Base-by-base conservation (phyloP, 2,797 vertebrate genomes). In the Triplophysa bombifrons region DNA sequence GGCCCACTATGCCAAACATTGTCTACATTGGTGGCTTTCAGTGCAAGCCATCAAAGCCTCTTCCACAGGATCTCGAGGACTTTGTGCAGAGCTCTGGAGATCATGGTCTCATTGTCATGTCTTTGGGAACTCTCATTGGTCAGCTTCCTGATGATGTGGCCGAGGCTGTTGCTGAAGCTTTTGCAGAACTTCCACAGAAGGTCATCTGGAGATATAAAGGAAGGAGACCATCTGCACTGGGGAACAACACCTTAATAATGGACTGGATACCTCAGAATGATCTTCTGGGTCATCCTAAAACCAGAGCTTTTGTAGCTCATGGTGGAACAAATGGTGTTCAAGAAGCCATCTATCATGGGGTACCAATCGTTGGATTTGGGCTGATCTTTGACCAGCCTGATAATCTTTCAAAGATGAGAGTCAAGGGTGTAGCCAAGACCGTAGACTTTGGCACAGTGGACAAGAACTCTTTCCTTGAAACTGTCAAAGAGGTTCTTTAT, bases 71-170 rank as follows among this genome's bases (percentile, higher is more conserved):
- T 9, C 77, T 91, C 16, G 87, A 88, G 75, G 81, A 87, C 46
- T 87, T 87, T 87, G 82, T 87, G 14, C 84, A 88, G 76, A 86
- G 86, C 74, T 88, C 86, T 69, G 85, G 85, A 27, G 83, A 88
- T 19, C 86, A 86, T 56, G 87, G 87, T 10, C 53, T 87, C 72
- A 86, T 94, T 12, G 78, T 93, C 51, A 92, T 88, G 87, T 88
- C 87, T 70, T 79, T 88, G 58, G 87, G 87, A 22, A 84, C 86
- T 25, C 25, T 87, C 6, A 63, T 88, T 44, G 65, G 74, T 50
- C 55, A 82, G 9, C 78, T 85, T 74, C 83, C 85, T 10, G 69
- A 48, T 30, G 80, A 80, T 61, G 77, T 87, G 3, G 73, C 80
- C 2, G 68, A 88, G 50, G 80, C 71, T 10, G 78, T 88, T 48